phyloP scores from a whole-genome alignment of 2,888 invertebrate species.

The Cerceris ruficornis region DNA sequence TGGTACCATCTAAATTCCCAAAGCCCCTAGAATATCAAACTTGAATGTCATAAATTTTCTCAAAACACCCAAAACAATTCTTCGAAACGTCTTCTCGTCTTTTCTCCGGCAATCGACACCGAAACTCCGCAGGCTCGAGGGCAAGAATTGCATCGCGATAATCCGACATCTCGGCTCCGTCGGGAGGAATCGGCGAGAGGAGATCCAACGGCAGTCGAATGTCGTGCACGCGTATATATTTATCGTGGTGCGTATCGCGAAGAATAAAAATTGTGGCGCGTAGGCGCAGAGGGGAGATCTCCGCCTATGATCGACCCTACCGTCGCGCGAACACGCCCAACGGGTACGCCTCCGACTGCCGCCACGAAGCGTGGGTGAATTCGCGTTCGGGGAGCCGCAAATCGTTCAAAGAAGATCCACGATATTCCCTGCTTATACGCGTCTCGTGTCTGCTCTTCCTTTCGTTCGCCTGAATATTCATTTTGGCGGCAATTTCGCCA shows the following conservation, averaged over 20 bases:
- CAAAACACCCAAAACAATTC: no score
- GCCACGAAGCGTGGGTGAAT: constrained; percentile 50
- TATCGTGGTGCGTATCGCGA: constrained; percentile 24
- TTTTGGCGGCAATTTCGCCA: not conserved
- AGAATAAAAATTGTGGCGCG: constrained; percentile 45
- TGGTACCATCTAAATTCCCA: no score
- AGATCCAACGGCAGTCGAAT: no score
- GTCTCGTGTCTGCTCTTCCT: constrained; percentile 65
- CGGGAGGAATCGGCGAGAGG: no score
- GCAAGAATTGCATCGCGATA: no score
- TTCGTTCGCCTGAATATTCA: constrained; percentile 12
- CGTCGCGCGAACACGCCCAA: constrained; percentile 49
- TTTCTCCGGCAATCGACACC: no score
- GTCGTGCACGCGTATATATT: constrained; percentile 23
- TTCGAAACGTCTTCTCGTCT: no score
- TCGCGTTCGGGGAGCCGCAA: constrained; percentile 46
- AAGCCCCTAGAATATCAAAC: no score
- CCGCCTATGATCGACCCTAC: constrained; percentile 67
- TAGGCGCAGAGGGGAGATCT: constrained; percentile 55
- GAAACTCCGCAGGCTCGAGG: no score
- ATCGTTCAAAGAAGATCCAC: constrained; percentile 65
- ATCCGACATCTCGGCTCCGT: no score
- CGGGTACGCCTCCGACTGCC: constrained; percentile 47
- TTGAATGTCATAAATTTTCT: no score
- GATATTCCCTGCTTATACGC: constrained; percentile 50